Base-by-base conservation (phyloP, 1,140 invertebrate species). In the Ridgeia piscesae region DNA sequence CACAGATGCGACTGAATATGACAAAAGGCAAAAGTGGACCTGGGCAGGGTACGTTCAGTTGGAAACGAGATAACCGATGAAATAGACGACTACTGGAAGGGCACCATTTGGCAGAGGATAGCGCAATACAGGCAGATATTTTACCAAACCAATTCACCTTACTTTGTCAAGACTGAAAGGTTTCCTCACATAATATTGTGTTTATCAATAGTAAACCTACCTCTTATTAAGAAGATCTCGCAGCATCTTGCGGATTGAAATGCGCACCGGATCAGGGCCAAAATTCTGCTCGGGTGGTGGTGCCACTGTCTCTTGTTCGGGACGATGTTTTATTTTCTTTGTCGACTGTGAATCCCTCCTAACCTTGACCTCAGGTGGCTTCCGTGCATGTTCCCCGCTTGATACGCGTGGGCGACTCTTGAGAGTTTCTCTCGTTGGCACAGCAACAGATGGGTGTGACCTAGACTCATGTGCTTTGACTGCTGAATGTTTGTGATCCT, bases 211-310 rank as follows among this genome's bases (percentile, higher is more conserved):
- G 35, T 33, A 17, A 33, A 90, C n/a, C 0, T 91, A 98, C 96
- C 95, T 97, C 97, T 33, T 97, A 93, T 93, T 97, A 96, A 93
- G 96, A 91, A 94, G 94, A 93, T 96, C 96, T 92, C 97, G 97
- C 33, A 99, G 95, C 0, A 97, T 97, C 94, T 98, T 98, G 58
- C 97, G 97, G 31, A 98, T 98, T 95, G 97, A 98, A 0, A 97
- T 96, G 92, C 98, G 96, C 48, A 98, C 97, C 0, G 97, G 97
- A 94, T 98, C 98, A 0, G 97, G 96, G 94, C 96, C 96, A 11
- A 33, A 90, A 77, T 77, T 77, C 0, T 77, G 58, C 27, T 77
- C 58, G 27, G 58, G 0, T 4, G 58, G 58, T 77, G 58, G 58
- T 31, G 58, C 58, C 58, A 77, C 58, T 77, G 6, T 77, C 58